Conservation (phyloP, 2,113 vertebrate genomes). For the Orycteropus afer region DNA sequence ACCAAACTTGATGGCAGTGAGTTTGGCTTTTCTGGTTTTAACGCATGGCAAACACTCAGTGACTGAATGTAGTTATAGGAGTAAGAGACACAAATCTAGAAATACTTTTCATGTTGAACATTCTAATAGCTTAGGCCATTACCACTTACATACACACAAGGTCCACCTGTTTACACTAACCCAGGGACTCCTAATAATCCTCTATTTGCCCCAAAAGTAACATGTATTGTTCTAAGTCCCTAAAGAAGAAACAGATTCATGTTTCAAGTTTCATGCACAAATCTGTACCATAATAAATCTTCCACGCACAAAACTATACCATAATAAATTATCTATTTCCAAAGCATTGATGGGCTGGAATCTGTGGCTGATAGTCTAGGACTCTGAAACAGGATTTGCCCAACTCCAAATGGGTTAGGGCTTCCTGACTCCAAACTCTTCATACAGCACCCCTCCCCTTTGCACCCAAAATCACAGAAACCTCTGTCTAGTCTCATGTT, state of each 20-base stretch:
- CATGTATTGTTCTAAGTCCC: neutral
- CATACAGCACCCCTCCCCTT: fast-evolving
- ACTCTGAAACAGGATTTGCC: neutral
- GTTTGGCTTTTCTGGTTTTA: no score
- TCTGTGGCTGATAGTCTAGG: neutral
- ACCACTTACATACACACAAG: neutral
- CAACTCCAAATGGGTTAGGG: neutral
- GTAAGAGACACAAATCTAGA: neutral
- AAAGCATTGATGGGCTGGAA: neutral
- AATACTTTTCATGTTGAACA: constrained; percentile 19
- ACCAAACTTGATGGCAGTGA: no score
- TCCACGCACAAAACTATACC: neutral
- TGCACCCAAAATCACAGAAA: neutral
- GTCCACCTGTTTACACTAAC: no score
- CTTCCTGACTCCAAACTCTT: neutral
- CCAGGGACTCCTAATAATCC: neutral
- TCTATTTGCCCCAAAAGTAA: neutral
- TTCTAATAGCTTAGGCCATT: neutral
- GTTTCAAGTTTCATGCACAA: neutral
- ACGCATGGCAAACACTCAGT: neutral
- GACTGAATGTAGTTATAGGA: neutral
- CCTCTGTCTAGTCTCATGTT: neutral
- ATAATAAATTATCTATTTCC: neutral
- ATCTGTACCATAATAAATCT: no score
- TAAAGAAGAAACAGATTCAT: neutral